Evolutionary conservation across 2,888 invertebrate species (phyloP).

Genomic region (Philereme vetulata): DNA sequence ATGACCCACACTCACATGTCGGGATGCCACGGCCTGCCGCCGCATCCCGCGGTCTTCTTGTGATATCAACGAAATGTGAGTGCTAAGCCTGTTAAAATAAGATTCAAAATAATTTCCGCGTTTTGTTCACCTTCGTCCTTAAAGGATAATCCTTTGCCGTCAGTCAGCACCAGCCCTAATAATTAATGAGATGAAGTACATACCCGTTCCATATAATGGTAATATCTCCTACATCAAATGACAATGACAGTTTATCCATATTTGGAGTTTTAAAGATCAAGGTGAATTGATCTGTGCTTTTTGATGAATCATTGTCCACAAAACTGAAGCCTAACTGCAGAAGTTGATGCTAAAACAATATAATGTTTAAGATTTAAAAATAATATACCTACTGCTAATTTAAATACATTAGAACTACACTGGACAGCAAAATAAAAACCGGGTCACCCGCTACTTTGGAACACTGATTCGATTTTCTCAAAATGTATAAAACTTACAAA

Average conservation of each 20-base stretch:
- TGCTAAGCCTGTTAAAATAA: too few relatives aligned
- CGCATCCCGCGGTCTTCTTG: too few relatives aligned
- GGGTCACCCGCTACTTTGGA: too few relatives aligned
- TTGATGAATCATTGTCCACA: slow-evolving; percentile 62
- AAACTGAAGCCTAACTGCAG: slow-evolving; percentile 68
- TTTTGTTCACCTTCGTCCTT: background rate
- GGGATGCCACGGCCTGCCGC: too few relatives aligned
- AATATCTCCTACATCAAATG: slow-evolving; percentile 69
- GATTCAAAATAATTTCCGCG: background rate
- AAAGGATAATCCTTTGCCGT: background rate
- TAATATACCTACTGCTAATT: slow-evolving; percentile 4
- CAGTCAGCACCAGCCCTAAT: too few relatives aligned
- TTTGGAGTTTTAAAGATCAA: slow-evolving; percentile 62
- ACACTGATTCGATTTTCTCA: too few relatives aligned
- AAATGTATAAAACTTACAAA: too few relatives aligned
- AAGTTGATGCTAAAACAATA: slow-evolving; percentile 62
- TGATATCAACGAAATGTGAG: too few relatives aligned
- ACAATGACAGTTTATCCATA: slow-evolving; percentile 58
- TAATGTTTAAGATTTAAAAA: background rate
- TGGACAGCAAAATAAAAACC: too few relatives aligned
- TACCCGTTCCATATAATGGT: slow-evolving; percentile 71
- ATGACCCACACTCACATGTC: too few relatives aligned
- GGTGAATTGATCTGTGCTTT: slow-evolving; percentile 59
- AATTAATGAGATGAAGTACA: slow-evolving; percentile 21
- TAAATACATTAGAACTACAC: background rate